Base-by-base conservation (phyloP, 2,888 invertebrate genomes). In the Nycteola revayana region DNA sequence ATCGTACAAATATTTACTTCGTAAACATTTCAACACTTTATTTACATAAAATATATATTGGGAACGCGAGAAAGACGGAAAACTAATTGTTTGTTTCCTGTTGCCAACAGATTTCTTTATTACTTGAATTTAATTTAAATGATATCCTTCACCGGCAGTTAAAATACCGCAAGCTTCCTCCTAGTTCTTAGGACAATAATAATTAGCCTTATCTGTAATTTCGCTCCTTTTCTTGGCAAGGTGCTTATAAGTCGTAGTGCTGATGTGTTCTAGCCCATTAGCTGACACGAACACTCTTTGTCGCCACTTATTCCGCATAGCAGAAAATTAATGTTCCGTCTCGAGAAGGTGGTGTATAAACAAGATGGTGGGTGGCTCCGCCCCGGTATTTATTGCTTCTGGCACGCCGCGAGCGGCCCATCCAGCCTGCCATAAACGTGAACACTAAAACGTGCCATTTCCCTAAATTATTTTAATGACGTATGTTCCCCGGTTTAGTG, bases 391-490 rank as follows among this genome's bases (percentile, higher is more conserved):
- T 82, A 84, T 78, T 73, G 74, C 73, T 67, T 53, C 68, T 75
- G 75, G 77, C 76, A 72, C 67, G 66, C 55, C 54, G 67, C 62
- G 59, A 61, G 58, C 63, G 44, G 41, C 53, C 61, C 62, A 66
- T 70, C 69, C 61, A 59, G 49, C 54, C 63, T 61, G 66, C 72
- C 74, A 77, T 82, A 77, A 82, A 83, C 65, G 75, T 70, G 65
- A 68, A 65, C 71, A 76, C 71, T 77, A 73, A 79, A 83, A 78
- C 73, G 74, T 78, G 74, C 74, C 67, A 73, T 81, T 83, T 77
- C 66, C 74, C 73, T 72, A 78, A 78, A 82, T 82, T 78, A 81
- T 79, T 80, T 80, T 74, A 77, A 81, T 79, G 79, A 78, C 69
- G 74, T 75, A 78, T 75, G 69, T 66, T 74, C 68, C 50, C 60